Evolutionary conservation across 2,797 vertebrate species (phyloP), one percentile per base, ranked within the genome.

Genomic region (Melopsittacus undulatus): DNA sequence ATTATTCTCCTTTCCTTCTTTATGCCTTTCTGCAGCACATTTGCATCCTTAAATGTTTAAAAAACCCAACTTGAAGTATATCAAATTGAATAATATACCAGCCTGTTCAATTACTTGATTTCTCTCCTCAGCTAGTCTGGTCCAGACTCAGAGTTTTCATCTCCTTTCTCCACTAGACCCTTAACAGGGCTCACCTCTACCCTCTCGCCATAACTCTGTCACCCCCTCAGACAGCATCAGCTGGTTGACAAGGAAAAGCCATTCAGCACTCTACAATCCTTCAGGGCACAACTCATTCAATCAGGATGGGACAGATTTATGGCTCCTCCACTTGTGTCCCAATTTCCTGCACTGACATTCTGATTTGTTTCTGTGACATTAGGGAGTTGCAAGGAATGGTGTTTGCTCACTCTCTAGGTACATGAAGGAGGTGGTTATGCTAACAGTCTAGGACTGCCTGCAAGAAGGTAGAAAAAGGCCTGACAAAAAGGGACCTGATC

Each of bases 321-420:
- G 81, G 57, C 91, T 92, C 56, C 57, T 90, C 24, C 62, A 57
- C 95, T 94, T 82, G 87, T 89, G 74, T 96, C 92, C 87, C 94
- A 94, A 95, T 97, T 96, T 96, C 96, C 94, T 93, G 72, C 87
- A 22, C 94, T 96, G 96, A 93, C 94, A 96, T 94, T 59, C 95
- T 96, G 95, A 96, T 97, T 95, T 97, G 96, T 97, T 96, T 95
- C 91, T 85, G 89, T 94, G 92, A 79, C 92, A 88, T 85, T 73
- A 91, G 87, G 82, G 80, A 42, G 30, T 95, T 94, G 80, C 79
- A 61, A 70, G 82, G 68, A 94, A 85, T 0, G 4, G 29, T 84
- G 89, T 92, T 94, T 94, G 89, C 43, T 94, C 80, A 34, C 89
- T 91, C 91, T 51, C 38, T 43, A 62, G 87, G 80, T 72, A 83